Evolutionary conservation across 2,888 invertebrate genomes (phyloP).

Genomic region (Tolmerus cingulatus): DNA sequence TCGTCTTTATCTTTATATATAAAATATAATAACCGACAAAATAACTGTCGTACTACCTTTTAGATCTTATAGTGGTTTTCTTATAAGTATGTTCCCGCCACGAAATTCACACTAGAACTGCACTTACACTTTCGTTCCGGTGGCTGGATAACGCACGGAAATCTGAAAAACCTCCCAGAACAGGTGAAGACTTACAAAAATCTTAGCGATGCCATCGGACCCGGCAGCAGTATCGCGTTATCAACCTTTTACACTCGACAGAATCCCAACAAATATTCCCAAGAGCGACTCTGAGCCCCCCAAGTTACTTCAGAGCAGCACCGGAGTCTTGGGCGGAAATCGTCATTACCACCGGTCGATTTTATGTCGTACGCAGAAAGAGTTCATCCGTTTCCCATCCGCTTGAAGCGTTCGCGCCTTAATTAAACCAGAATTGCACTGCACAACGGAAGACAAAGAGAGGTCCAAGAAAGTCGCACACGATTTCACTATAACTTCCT

Average conservation of each 20-base stretch:
- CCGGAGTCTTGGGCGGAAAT: slow-evolving; percentile 28
- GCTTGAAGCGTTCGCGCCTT: not conserved
- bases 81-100: not conserved
- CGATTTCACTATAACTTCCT: slow-evolving; percentile 13
- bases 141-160: slow-evolving; percentile 5
- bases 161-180: not conserved
- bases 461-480: not conserved
- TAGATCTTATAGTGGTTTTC: not conserved
- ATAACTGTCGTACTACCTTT: not conserved
- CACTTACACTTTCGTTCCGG: slow-evolving; percentile 37
- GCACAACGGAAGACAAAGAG: slow-evolving; percentile 26
- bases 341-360: slow-evolving; percentile 1
- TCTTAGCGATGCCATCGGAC: not conserved
- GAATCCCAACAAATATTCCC: not conserved
- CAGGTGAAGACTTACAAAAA: slow-evolving; percentile 28
- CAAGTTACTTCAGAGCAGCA: not conserved
- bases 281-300: not conserved
- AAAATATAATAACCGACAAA: not conserved
- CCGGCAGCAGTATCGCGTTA: not conserved
- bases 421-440: slow-evolving; percentile 27
- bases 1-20: not conserved
- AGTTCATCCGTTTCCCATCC: slow-evolving; percentile 29
- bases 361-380: not conserved
- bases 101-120: not conserved
- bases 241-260: slow-evolving; percentile 23